phyloP scores from a whole-genome alignment of 2,113 vertebrate species.

The Crotalus tigris region DNA sequence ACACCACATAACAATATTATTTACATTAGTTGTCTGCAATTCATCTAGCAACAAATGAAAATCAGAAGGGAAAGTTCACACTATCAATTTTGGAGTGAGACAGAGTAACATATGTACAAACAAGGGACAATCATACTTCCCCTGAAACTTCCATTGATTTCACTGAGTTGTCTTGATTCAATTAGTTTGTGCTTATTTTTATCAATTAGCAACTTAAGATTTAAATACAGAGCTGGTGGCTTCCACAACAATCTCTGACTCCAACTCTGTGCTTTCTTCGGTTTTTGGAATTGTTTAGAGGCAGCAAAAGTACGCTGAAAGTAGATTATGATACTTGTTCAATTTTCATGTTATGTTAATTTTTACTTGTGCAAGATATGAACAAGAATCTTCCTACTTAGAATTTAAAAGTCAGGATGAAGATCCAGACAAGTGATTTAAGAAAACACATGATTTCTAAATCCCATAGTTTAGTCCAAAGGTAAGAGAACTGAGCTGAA shows the following conservation, averaged over 20 bases:
- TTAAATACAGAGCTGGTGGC: neutral
- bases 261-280: neutral
- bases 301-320: neutral
- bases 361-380: neutral
- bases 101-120: neutral
- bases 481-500: neutral
- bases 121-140: neutral
- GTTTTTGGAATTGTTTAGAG: neutral
- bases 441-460: too few relatives aligned
- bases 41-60: conserved; percentile 17
- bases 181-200: neutral
- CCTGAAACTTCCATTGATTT: neutral
- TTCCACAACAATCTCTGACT: neutral
- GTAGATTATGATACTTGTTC: neutral
- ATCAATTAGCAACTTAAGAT: neutral
- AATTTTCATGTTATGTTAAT: neutral
- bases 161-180: neutral
- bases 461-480: neutral
- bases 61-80: conserved; percentile 12
- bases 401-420: neutral
- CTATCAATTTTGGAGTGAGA: conserved; percentile 12
- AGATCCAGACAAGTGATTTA: neutral
- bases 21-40: conserved; percentile 38
- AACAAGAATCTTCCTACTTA: neutral
- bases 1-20: neutral